A percentile compares a stretch with the other conserved stretches of the same genome.
phyloP scores from a whole-genome alignment of 2,113 vertebrate species.

The Lycocorax pyrrhopterus region DNA sequence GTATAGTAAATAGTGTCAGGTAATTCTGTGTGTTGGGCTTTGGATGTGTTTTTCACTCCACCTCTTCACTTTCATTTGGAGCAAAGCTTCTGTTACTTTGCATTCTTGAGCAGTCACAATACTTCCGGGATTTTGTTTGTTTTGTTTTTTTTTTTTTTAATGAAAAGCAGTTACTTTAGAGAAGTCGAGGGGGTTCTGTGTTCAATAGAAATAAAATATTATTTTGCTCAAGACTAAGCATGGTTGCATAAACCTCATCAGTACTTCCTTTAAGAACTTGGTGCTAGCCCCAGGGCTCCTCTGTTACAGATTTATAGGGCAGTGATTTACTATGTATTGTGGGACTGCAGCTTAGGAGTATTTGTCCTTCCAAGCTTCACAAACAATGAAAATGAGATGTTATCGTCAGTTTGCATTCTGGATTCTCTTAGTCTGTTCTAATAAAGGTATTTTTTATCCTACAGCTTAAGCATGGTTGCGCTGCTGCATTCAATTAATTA shows the following conservation, averaged over 20 bases:
- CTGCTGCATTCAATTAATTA: neutral
- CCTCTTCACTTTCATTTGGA: neutral
- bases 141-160: neutral
- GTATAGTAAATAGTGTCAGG: neutral
- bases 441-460: neutral
- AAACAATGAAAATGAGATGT: neutral
- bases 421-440: neutral
- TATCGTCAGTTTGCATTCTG: neutral
- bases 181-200: fast-evolving
- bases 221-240: neutral
- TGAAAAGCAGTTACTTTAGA: neutral
- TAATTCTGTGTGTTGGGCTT: neutral
- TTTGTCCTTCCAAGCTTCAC: neutral
- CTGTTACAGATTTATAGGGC: neutral
- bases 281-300: neutral
- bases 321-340: slow-evolving; percentile 28
- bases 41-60: neutral
- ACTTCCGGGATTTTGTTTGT: neutral
- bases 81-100: neutral
- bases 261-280: neutral
- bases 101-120: neutral
- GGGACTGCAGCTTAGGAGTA: neutral
- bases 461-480: neutral
- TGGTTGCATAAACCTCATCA: slow-evolving; percentile 6
- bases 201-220: slow-evolving; percentile 2